Evolutionary conservation across 2,888 invertebrate genomes (phyloP).

Genomic region (Limenitis camilla): DNA sequence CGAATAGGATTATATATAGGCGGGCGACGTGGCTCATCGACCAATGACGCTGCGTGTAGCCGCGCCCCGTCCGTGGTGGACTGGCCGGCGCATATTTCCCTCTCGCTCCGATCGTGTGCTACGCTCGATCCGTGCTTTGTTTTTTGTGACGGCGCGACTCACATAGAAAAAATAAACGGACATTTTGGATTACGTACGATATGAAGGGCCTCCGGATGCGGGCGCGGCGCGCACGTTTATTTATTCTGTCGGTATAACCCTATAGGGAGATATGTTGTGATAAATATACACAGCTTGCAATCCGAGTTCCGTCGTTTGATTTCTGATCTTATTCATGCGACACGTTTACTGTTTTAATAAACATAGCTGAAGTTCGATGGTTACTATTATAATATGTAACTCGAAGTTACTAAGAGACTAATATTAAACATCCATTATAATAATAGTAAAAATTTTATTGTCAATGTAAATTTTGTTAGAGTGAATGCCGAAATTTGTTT

Average conservation of each 20-base stretch:
- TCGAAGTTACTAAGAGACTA: too few species aligned
- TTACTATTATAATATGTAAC: too few species aligned
- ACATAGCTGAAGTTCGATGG: too few species aligned
- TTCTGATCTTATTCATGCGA: conserved; percentile 26
- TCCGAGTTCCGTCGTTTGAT: conserved; percentile 37
- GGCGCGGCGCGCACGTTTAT: conserved; percentile 56
- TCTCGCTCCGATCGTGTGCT: conserved; percentile 48
- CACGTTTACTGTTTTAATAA: conserved; percentile 16
- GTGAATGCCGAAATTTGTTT: too few species aligned
- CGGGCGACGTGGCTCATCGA: conserved; percentile 40
- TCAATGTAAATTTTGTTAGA: too few species aligned
- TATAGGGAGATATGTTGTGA: conserved; percentile 62
- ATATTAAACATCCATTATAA: too few species aligned
- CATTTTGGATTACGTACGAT: conserved; percentile 65
- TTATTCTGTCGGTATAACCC: conserved; percentile 56
- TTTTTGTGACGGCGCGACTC: conserved; percentile 55
- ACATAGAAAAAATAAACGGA: conserved; percentile 71
- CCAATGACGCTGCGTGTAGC: conserved; percentile 51
- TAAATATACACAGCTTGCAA: conserved; percentile 63
- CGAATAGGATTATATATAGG: conserved; percentile 41
- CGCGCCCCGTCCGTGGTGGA: conserved; percentile 53
- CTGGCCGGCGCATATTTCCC: conserved; percentile 38
- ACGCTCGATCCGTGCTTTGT: conserved; percentile 55
- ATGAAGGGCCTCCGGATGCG: conserved; percentile 66
- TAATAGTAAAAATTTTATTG: too few species aligned